A percentile compares a stretch with the other conserved stretches of the same genome.
These are phyloP conservation scores for Oreohelix idahoensis DNA, from an alignment of 1,140 invertebrate species.

Conservation along the genomic window DNA sequence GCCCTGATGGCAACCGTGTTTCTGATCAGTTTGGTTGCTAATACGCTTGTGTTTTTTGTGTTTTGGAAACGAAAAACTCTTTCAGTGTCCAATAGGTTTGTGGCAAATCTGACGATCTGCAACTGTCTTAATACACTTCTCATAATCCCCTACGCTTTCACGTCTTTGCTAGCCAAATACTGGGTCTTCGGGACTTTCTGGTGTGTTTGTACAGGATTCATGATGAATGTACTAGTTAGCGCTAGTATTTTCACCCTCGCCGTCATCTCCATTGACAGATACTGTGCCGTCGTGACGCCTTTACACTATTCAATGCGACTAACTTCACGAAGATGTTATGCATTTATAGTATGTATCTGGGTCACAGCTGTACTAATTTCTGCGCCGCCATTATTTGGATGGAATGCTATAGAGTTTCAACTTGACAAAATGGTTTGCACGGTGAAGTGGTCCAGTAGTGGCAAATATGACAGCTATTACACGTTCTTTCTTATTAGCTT, in stretches of 20 bases:
- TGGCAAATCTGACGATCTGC: conserved; percentile 80
- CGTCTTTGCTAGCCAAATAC: conserved; percentile 67
- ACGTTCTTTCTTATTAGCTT: conserved; percentile 60
- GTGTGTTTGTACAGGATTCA: conserved; percentile 75
- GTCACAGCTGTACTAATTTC: conserved; percentile 63
- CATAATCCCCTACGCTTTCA: conserved; percentile 77
- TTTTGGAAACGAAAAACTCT: conserved; percentile 77
- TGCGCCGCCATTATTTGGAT: conserved; percentile 64
- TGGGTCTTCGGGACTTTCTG: conserved; percentile 69
- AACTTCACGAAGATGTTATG: conserved; percentile 81
- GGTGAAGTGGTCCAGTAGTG: conserved; percentile 57
- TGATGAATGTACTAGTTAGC: conserved; percentile 75
- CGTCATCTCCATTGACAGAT: conserved; percentile 89
- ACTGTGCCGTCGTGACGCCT: conserved; percentile 79
- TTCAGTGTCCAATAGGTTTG: conserved; percentile 81
- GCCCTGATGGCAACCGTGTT: conserved; percentile 60
- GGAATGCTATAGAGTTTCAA: conserved; percentile 67
- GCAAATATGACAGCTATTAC: conserved; percentile 56
- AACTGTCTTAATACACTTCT: conserved; percentile 79
- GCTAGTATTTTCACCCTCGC: conserved; percentile 82
- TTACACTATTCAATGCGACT: conserved; percentile 78
- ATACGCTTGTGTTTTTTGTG: conserved; percentile 77
- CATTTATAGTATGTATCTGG: conserved; percentile 82
- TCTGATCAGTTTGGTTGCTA: conserved; percentile 73
- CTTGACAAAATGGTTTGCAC: conserved; percentile 65